Base-by-base conservation (phyloP, 2,797 vertebrate genomes). In the Notolepis coatsorum region DNA sequence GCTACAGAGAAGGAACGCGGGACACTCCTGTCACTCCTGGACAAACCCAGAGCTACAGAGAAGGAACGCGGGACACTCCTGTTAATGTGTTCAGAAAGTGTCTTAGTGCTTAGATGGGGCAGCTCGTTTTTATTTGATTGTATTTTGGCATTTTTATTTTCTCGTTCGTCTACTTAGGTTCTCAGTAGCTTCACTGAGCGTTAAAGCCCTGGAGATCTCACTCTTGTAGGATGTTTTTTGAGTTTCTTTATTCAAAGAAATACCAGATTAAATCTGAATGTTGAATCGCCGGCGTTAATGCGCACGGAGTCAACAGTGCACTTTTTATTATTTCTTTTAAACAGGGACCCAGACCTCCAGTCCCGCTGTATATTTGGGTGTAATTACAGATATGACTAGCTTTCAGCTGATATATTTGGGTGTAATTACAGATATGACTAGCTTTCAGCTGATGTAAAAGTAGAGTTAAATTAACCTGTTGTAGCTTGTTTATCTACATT, bases 251-350 rank as follows among this genome's bases (percentile, higher is more conserved):
- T 65, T 69, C 24, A 38, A 53, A 41, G 9, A 47, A 41, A 39
- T 71, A 43, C 69, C 42, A 21, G 28, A 57, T 57, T 24, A 61
- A 25, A 27, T 45, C 56, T 60, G 12, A 58, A 45, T 61, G 62
- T 74, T 35, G 58, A 53, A 68, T 76, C 50, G 18, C 28, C 53
- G 15, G 42, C 28, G 7, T 27, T 27, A 53, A 53, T 66, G 65
- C 80, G 80, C 68, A 79, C 65, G 48, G 41, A 73, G 71, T 72
- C 5, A 56, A 65, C 76, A 67, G 79, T 79, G 84, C 81, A 85
- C 85, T 87, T 88, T 80, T n/a, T n/a, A n/a, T n/a, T n/a, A n/a
- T n/a, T n/a, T n/a, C n/a, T 31, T 6, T 61, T 39, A 66, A 59
- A 67, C 18, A 20, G 13, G 48, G 51, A 61, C 51, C 46, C 48